phyloP scores from a whole-genome alignment of 2,113 vertebrate species.

The Carassius auratus region DNA sequence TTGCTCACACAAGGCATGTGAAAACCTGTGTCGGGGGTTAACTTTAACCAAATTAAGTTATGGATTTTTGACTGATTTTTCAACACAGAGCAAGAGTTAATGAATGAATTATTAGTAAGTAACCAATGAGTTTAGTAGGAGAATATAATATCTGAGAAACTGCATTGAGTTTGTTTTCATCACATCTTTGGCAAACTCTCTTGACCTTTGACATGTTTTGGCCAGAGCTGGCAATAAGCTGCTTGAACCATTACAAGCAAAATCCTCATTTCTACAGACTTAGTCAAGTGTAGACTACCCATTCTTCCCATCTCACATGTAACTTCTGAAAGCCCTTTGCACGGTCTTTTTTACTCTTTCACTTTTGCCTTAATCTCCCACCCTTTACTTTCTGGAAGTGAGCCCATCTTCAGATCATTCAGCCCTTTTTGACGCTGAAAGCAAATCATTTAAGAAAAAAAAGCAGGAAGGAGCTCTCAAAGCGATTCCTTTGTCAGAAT shows the following conservation, averaged over 20 bases:
- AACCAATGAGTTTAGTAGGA: not conserved
- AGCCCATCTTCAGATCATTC: constrained; percentile 73
- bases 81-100: not conserved
- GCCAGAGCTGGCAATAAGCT: constrained; percentile 69
- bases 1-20: not conserved
- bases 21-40: not conserved
- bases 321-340: constrained; percentile 75
- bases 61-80: too few relatives aligned
- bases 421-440: constrained; percentile 73
- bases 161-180: constrained; percentile 60
- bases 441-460: constrained; percentile 51
- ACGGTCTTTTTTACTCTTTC: constrained; percentile 66
- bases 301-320: constrained; percentile 76
- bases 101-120: not conserved
- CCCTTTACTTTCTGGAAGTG: constrained; percentile 68
- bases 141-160: not conserved
- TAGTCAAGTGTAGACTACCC: constrained; percentile 69
- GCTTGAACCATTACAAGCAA: constrained; percentile 73
- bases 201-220: constrained; percentile 80
- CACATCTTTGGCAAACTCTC: constrained; percentile 65
- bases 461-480: constrained; percentile 69
- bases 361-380: constrained; percentile 58
- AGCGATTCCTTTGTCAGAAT: constrained; percentile 76
- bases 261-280: constrained; percentile 70
- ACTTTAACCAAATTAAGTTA: not conserved